Base-by-base conservation (phyloP, 1,140 invertebrate species). In the Bombyx mandarina region DNA sequence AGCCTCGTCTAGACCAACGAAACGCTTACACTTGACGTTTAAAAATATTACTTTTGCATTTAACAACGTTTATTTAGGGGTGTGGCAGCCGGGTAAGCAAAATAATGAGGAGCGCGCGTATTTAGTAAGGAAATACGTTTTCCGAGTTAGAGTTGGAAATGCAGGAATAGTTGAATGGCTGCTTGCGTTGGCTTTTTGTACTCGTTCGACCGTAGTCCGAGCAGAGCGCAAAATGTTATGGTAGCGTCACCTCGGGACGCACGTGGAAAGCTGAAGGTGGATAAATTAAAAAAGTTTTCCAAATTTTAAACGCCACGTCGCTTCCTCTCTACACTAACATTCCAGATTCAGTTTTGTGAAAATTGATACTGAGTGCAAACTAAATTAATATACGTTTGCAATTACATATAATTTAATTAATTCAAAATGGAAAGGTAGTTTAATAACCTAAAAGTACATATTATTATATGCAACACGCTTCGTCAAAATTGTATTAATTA, bases 51-150 rank as follows among this genome's bases (percentile, higher is more conserved):
- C 71, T 71, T 54, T 69, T 67, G 60, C 67, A 60, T 66, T 71
- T 70, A 77, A 77, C 73, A 71, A 70, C 63, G 69, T 77, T 71
- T 75, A 72, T 75, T 71, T 73, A 66, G 66, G 70, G 63, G 60
- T 65, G 63, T 60, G 12, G 12, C 12, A 18, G 56, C 56, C 46
- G 59, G 63, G 56, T 69, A 67, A 64, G 66, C 60, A 60, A 73
- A 77, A 77, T 77, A 77, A 77, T 70, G 75, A 75, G 70, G 72
- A 54, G 50, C 65, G 65, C 57, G 66, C 67, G 69, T 71, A 71
- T 67, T 68, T 68, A 66, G 49, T 43, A 57, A 62, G 57, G 55
- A 59, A 58, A 56, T 51, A 54, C 49, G 52, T 53, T 35, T 62
- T 58, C 49, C 52, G 57, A 48, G 51, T 42, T 52, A 8, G 54